These are phyloP conservation scores for Protobothrops flavoviridis DNA, from an alignment of 2,113 vertebrate genomes.

Conservation along the genomic window DNA sequence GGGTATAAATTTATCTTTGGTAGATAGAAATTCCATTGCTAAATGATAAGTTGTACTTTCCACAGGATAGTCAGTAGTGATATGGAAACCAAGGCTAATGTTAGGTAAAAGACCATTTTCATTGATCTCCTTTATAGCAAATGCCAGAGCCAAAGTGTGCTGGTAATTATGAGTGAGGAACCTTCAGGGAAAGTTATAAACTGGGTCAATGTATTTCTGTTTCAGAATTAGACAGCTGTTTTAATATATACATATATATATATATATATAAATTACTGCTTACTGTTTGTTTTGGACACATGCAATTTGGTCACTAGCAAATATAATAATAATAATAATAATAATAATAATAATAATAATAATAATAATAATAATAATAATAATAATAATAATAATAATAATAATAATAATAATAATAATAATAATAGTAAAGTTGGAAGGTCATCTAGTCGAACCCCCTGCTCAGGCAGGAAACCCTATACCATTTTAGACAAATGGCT, in stretches of 20 bases:
- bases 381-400: no score
- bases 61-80: fast-evolving
- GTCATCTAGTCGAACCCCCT: no score
- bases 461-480: no score
- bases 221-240: background rate
- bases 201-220: background rate
- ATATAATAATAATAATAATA: no score
- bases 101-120: background rate
- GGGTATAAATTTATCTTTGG: background rate
- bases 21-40: background rate
- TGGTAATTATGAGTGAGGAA: background rate
- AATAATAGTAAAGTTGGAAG: no score
- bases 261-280: no score
- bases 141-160: background rate
- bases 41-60: background rate
- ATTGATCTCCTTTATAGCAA: background rate
- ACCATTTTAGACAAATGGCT: no score
- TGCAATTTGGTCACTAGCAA: background rate
- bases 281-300: background rate
- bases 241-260: background rate
- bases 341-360: no score
- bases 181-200: background rate
- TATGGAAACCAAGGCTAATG: background rate
- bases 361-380: no score
- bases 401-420: background rate